Conservation (phyloP, 1,140 invertebrate genomes). For the Brachionus rubens region DNA sequence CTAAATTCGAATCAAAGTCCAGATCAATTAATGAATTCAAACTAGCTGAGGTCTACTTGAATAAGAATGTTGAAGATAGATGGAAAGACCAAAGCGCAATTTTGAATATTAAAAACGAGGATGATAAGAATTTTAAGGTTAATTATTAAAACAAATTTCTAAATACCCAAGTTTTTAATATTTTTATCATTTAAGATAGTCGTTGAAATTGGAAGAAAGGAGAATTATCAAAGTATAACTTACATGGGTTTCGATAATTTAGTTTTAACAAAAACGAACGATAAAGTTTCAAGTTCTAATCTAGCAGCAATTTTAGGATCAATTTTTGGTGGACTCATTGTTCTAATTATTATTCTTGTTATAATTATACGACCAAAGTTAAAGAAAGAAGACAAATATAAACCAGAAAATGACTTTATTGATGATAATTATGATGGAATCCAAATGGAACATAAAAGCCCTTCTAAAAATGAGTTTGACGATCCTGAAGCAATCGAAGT, state of each 20-base stretch:
- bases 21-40: not conserved
- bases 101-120: not conserved
- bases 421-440: conserved; percentile 11
- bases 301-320: not conserved
- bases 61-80: not conserved
- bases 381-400: not conserved
- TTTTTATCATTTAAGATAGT: not conserved
- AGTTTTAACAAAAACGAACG: not conserved
- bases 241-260: conserved; percentile 11
- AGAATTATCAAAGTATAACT: not conserved
- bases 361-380: not conserved
- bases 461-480: not conserved
- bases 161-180: too few species aligned
- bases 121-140: not conserved
- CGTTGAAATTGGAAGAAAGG: not conserved
- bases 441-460: not conserved
- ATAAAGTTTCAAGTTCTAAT: not conserved
- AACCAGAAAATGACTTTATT: conserved; percentile 19
- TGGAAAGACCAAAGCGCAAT: not conserved
- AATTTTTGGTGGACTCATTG: not conserved
- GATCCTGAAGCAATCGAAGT: not conserved
- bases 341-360: not conserved
- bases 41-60: not conserved
- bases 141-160: too few species aligned
- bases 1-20: not conserved